phyloP scores from a whole-genome alignment of 2,797 vertebrate species.

The Sebastes oblongus region DNA sequence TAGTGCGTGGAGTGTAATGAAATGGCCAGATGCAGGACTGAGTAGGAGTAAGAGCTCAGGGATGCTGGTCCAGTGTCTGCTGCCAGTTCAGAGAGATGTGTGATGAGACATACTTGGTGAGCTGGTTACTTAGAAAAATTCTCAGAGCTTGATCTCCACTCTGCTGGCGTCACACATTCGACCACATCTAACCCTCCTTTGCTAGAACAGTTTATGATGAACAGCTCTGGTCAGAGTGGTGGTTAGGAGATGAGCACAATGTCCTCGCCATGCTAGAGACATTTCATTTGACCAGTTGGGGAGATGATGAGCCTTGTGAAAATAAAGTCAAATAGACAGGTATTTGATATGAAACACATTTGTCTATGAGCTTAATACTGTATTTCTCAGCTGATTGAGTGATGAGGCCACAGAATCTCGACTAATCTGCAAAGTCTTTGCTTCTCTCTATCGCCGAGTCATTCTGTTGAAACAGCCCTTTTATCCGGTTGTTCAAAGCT shows the following conservation, averaged over 20 bases:
- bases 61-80: slow-evolving; percentile 22
- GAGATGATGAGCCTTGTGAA: neutral
- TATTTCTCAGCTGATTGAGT: neutral
- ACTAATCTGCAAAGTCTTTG: neutral
- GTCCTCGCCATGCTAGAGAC: neutral
- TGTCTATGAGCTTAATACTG: neutral
- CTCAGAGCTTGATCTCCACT: neutral
- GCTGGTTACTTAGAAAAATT: too few species aligned
- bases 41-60: slow-evolving; percentile 16
- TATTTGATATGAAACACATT: slow-evolving; percentile 22
- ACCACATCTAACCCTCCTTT: slow-evolving; percentile 5
- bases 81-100: slow-evolving; percentile 26
- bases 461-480: neutral
- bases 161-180: neutral
- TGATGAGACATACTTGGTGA: neutral
- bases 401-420: neutral
- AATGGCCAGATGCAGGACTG: slow-evolving; percentile 49
- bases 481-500: neutral
- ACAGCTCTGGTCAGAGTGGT: neutral
- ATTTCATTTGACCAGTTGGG: neutral
- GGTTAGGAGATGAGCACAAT: neutral
- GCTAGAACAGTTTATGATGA: neutral
- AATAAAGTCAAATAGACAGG: neutral
- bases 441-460: neutral
- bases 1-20: slow-evolving; percentile 30